These are phyloP conservation scores for Hipparchia sbordonii DNA, from an alignment of 2,888 invertebrate genomes.

Conservation along the genomic window DNA sequence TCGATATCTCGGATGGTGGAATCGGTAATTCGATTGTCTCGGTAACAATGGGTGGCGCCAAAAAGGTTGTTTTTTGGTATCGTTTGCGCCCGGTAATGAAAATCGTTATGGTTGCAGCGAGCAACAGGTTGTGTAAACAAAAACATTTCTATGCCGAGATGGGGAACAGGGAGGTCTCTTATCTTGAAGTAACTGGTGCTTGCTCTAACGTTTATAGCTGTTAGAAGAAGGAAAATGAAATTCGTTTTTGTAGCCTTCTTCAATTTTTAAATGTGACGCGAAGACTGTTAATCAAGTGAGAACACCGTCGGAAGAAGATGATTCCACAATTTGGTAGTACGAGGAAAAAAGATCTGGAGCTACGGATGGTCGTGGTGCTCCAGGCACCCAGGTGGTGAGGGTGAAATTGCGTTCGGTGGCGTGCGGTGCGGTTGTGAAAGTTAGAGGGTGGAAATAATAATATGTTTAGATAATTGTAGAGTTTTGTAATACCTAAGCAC, in stretches of 20 bases:
- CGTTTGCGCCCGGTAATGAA: conserved; percentile 53
- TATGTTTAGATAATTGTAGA: no score
- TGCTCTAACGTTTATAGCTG: conserved; percentile 44
- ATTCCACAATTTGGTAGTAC: no score
- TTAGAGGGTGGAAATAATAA: no score
- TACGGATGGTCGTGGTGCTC: no score
- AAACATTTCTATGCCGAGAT: conserved; percentile 10
- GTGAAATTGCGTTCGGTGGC: no score
- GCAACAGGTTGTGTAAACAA: conserved; percentile 58
- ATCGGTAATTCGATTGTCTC: conserved; percentile 78
- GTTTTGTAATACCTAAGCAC: no score
- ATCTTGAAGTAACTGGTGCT: conserved; percentile 10
- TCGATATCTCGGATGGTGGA: conserved; percentile 53
- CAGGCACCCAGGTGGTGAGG: no score
- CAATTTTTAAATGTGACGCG: no score
- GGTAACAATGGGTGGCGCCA: conserved; percentile 71
- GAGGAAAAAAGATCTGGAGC: no score
- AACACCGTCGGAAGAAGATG: no score
- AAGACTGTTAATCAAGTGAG: no score
- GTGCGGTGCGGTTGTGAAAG: no score
- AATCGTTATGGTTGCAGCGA: conserved; percentile 54
- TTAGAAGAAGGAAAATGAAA: background rate
- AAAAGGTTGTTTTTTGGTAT: conserved; percentile 61
- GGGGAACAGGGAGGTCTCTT: background rate
- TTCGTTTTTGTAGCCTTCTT: background rate